Evolutionary conservation across 2,113 vertebrate genomes (phyloP).

Genomic region (Rallus limicola): DNA sequence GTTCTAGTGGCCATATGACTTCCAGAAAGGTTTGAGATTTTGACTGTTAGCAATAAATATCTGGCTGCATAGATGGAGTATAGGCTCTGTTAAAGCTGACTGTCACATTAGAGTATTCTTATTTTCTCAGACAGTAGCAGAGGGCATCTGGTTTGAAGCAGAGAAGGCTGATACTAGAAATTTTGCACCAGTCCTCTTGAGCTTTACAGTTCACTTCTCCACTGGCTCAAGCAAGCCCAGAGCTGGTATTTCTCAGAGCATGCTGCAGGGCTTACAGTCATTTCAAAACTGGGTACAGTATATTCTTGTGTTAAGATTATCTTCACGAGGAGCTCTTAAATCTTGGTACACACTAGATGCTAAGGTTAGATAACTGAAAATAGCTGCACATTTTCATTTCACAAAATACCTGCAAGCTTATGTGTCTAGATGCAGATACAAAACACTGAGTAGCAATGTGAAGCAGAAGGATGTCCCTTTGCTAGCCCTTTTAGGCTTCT

Average conservation of each 20-base stretch:
- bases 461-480: background rate
- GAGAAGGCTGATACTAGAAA: background rate
- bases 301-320: background rate
- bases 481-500: background rate
- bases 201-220: background rate
- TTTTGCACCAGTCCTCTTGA: background rate
- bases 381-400: background rate
- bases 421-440: background rate
- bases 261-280: background rate
- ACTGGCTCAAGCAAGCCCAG: background rate
- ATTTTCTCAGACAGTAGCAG: too few relatives aligned
- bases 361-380: background rate
- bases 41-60: background rate
- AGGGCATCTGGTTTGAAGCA: background rate
- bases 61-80: background rate
- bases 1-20: background rate
- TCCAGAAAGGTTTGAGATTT: background rate
- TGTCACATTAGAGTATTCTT: background rate
- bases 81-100: background rate
- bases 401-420: background rate
- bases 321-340: background rate
- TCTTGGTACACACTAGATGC: background rate
- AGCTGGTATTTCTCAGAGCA: conserved; percentile 27
- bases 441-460: background rate
- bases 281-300: background rate